phyloP scores from a whole-genome alignment of 2,113 vertebrate genomes.

The Cynoglossus semilaevis region DNA sequence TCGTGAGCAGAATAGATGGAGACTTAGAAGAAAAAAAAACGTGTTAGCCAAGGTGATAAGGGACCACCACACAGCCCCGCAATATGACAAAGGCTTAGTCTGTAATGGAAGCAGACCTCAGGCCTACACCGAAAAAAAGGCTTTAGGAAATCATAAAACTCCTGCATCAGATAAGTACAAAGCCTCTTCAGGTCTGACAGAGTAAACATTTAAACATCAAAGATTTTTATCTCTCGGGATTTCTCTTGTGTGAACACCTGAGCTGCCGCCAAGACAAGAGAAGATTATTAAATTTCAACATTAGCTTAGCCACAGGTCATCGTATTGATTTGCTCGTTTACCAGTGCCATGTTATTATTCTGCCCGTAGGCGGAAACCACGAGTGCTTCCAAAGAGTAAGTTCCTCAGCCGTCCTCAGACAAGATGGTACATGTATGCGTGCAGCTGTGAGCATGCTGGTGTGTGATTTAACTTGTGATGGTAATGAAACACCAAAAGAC shows the following conservation, averaged over 20 bases:
- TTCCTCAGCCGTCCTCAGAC: not conserved
- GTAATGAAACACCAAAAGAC: constrained; percentile 2
- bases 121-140: constrained; percentile 26
- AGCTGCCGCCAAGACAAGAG: not conserved
- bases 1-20: constrained; percentile 71
- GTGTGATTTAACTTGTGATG: constrained; percentile 12
- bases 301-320: constrained; percentile 10
- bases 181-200: constrained; percentile 39
- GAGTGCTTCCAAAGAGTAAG: not conserved
- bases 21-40: constrained; percentile 56
- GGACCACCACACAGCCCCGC: constrained; percentile 57
- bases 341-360: not conserved
- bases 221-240: constrained; percentile 30
- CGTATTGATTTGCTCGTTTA: constrained; percentile 11
- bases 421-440: constrained; percentile 8
- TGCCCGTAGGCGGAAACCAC: not conserved
- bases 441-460: not conserved
- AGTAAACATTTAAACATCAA: constrained; percentile 39
- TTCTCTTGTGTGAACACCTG: constrained; percentile 23
- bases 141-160: constrained; percentile 40
- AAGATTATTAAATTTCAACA: constrained; percentile 2
- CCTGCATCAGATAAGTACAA: constrained; percentile 49
- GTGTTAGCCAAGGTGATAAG: constrained; percentile 54
- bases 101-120: constrained; percentile 62
- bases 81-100: constrained; percentile 68